A percentile compares a stretch with the other conserved stretches of the same genome.
These are phyloP conservation scores for Hoplostethus mediterraneus DNA, from an alignment of 2,797 vertebrate species.

Conservation along the genomic window DNA sequence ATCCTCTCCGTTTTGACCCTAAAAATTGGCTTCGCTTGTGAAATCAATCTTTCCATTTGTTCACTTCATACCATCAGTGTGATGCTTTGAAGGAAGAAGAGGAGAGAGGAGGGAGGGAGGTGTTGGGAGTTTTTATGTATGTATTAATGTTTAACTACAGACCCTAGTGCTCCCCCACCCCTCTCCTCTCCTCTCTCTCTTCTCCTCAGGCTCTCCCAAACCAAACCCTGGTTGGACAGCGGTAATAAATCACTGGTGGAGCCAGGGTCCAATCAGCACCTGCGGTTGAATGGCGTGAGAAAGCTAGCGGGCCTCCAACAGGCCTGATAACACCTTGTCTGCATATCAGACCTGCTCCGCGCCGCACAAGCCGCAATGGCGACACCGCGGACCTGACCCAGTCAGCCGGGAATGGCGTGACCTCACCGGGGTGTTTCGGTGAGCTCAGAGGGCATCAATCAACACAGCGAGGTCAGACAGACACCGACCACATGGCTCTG, in stretches of 20 bases:
- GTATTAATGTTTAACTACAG: constrained; percentile 78
- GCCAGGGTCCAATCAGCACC: constrained; percentile 75
- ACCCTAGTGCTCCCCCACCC: constrained; percentile 47
- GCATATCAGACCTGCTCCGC: constrained; percentile 47
- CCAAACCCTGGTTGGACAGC: constrained; percentile 53
- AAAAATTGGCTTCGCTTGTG: constrained; percentile 64
- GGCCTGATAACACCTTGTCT: constrained; percentile 67
- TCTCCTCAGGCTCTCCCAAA: constrained; percentile 40
- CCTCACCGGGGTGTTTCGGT: constrained; percentile 49
- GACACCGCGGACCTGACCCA: constrained; percentile 40
- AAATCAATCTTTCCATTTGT: constrained; percentile 82
- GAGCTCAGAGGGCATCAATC: constrained; percentile 67
- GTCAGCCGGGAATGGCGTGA: constrained; percentile 64
- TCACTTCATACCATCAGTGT: constrained; percentile 71
- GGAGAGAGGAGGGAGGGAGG: constrained; percentile 25
- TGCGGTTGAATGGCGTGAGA: constrained; percentile 73
- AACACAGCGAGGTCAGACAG: constrained; percentile 58
- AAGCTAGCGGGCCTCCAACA: constrained; percentile 61
- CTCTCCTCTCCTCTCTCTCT: constrained; percentile 31
- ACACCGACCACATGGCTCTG: constrained; percentile 51
- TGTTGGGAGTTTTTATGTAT: constrained; percentile 56
- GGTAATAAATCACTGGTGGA: constrained; percentile 75
- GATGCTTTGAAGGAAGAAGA: constrained; percentile 54
- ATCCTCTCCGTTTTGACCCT: constrained; percentile 69
- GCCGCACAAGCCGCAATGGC: constrained; percentile 10